phyloP scores from a whole-genome alignment of 2,113 vertebrate species.

The Paramormyrops kingsleyae region DNA sequence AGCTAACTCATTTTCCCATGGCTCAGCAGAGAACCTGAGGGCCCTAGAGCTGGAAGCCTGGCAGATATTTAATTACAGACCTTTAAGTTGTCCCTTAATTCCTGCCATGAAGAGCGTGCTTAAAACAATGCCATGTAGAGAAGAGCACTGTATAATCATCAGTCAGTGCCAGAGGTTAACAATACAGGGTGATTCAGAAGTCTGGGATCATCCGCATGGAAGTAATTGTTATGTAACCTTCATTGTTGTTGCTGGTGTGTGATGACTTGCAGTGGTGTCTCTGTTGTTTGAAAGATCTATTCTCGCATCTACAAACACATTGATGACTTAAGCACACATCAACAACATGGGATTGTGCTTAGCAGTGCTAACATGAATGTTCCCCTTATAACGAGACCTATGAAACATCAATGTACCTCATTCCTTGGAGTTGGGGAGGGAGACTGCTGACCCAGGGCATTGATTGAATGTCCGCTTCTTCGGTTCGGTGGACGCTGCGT shows the following conservation, averaged over 20 bases:
- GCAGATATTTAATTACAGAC: conserved; percentile 2
- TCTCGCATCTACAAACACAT: not conserved
- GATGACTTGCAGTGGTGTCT: not conserved
- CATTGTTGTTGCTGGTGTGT: not conserved
- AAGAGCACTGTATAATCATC: not conserved
- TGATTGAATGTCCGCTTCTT: not conserved
- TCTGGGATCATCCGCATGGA: not conserved
- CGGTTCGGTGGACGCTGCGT: not conserved
- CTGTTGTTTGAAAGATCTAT: not conserved
- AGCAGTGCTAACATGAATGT: not conserved
- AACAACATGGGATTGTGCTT: not conserved
- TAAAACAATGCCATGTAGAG: not conserved
- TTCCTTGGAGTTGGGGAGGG: not conserved
- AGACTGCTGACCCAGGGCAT: not conserved
- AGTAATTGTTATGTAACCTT: not conserved
- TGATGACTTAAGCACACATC: not conserved
- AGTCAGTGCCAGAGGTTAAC: not conserved
- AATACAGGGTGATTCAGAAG: not conserved
- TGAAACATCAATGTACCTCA: not conserved
- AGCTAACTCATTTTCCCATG: not conserved
- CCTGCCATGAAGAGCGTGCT: not conserved
- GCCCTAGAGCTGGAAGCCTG: not conserved
- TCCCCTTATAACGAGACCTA: not conserved
- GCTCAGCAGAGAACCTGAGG: not conserved
- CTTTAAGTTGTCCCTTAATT: not conserved